Percentiles rank a stretch among this genome's conserved stretches.
phyloP scores from a whole-genome alignment of 1,140 invertebrate genomes.

The Hesperophylax magnus region DNA sequence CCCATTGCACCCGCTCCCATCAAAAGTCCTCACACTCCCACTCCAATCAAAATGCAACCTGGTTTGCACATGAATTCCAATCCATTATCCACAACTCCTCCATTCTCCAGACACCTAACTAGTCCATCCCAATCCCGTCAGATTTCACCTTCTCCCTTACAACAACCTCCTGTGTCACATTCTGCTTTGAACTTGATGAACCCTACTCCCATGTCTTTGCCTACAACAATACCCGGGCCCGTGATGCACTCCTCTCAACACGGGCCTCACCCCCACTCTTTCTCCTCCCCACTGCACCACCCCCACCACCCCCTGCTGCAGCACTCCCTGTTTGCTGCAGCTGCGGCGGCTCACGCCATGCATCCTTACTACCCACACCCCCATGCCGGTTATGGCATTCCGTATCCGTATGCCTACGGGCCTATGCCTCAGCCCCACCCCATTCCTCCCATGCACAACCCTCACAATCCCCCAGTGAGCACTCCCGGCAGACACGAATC shows the following conservation, averaged over 20 bases:
- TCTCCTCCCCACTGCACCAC: conserved; percentile 71
- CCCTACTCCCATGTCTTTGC: conserved; percentile 73
- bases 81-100: conserved; percentile 66
- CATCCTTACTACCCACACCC: conserved; percentile 80
- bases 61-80: conserved; percentile 62
- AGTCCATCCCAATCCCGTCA: conserved; percentile 66
- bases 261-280: conserved; percentile 75
- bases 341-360: conserved; percentile 73
- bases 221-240: conserved; percentile 77
- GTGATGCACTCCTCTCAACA: conserved; percentile 80
- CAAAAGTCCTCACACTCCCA: conserved; percentile 69
- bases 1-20: conserved; percentile 62
- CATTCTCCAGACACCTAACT: conserved; percentile 68
- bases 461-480: conserved; percentile 71
- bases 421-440: conserved; percentile 80
- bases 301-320: conserved; percentile 78
- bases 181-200: conserved; percentile 75
- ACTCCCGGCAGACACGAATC: conserved; percentile 67
- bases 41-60: conserved; percentile 67
- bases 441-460: conserved; percentile 76
- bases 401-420: conserved; percentile 79
- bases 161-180: conserved; percentile 70
- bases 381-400: conserved; percentile 77
- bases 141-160: conserved; percentile 69
- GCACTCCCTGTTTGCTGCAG: conserved; percentile 76